These are phyloP conservation scores for Zaprionus davidi DNA, from an alignment of 1,140 invertebrate genomes.

Conservation along the genomic window DNA sequence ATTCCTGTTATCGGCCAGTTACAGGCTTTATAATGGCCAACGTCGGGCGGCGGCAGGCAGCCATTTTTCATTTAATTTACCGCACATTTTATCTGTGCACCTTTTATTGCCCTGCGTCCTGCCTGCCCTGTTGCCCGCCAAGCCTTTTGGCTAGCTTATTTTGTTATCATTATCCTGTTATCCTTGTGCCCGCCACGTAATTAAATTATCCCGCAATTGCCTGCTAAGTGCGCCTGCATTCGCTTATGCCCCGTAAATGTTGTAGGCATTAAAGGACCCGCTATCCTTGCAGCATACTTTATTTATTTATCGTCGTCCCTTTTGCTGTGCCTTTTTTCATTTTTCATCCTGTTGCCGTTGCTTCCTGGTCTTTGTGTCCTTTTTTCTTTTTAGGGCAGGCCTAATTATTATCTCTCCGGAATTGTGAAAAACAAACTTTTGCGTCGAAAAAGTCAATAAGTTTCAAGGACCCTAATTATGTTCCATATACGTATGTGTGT, in stretches of 20 bases:
- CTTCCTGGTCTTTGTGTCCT: slow-evolving; percentile 68
- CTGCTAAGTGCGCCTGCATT: slow-evolving; percentile 78
- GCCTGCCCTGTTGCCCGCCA: neutral
- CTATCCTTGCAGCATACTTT: slow-evolving; percentile 41
- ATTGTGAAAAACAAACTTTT: slow-evolving; percentile 50
- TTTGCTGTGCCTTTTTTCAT: slow-evolving; percentile 33
- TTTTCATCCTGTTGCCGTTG: slow-evolving; percentile 42
- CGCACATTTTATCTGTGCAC: slow-evolving; percentile 57
- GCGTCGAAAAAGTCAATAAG: slow-evolving; percentile 65
- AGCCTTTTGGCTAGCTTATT: slow-evolving; percentile 72
- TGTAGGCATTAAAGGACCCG: slow-evolving; percentile 57
- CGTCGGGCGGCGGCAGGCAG: slow-evolving; percentile 5
- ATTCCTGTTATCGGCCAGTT: slow-evolving; percentile 68
- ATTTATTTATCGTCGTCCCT: slow-evolving; percentile 68
- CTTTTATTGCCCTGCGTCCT: slow-evolving; percentile 45
- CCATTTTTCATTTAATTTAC: slow-evolving; percentile 76
- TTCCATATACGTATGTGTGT: slow-evolving; percentile 26
- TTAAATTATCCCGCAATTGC: slow-evolving; percentile 80
- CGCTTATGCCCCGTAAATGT: slow-evolving; percentile 53
- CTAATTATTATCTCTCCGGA: slow-evolving; percentile 74
- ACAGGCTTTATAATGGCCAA: slow-evolving; percentile 52
- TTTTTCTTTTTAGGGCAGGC: neutral
- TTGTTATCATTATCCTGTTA: slow-evolving; percentile 81
- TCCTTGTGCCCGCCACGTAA: slow-evolving; percentile 63
- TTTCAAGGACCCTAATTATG: slow-evolving; percentile 76